Evolutionary conservation across 1,140 invertebrate genomes (phyloP).

Genomic region (Diachasma alloeum): DNA sequence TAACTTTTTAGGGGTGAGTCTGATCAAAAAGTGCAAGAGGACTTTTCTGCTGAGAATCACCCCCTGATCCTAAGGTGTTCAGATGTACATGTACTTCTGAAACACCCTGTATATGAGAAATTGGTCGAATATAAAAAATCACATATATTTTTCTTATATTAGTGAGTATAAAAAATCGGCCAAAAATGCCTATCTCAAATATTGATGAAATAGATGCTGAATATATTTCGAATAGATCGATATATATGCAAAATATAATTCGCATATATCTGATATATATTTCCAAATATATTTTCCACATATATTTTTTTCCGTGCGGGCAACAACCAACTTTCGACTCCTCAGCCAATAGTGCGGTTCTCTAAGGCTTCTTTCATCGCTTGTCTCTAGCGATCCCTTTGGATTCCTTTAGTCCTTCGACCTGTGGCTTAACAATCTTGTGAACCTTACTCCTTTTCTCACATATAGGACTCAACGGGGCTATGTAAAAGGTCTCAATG

Average conservation of each 20-base stretch:
- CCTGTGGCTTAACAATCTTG: constrained; percentile 16
- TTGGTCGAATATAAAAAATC: background rate
- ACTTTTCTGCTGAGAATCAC: too few relatives aligned
- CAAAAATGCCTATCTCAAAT: background rate
- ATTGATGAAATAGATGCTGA: background rate
- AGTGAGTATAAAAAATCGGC: background rate
- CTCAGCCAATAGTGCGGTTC: background rate
- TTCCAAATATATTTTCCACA: background rate
- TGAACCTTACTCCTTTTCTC: background rate
- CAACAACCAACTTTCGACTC: background rate
- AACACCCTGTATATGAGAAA: background rate
- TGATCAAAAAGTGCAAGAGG: too few relatives aligned
- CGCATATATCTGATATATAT: background rate
- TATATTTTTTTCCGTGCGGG: background rate
- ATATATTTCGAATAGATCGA: background rate
- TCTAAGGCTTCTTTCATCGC: background rate
- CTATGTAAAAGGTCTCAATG: background rate
- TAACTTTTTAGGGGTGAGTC: too few relatives aligned
- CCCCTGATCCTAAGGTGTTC: too few relatives aligned
- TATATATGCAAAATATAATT: background rate
- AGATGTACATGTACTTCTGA: too few relatives aligned
- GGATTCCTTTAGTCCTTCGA: constrained; percentile 16
- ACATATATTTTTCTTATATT: background rate
- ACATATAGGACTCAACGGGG: background rate
- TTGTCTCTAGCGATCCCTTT: constrained; percentile 16